Base-by-base conservation (phyloP, 2,797 vertebrate species). In the Lates japonicus region DNA sequence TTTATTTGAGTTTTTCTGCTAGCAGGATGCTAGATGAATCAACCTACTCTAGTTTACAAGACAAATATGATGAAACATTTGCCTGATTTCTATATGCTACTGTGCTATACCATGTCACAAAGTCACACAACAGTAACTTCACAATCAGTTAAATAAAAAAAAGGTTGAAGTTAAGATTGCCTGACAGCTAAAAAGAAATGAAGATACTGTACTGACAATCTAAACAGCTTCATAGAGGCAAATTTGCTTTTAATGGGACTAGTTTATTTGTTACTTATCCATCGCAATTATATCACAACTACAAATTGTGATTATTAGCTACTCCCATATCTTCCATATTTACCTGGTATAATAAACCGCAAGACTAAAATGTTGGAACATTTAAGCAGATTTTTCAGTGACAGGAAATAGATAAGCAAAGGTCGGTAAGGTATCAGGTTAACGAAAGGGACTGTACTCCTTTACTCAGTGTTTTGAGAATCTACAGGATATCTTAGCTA, bases 1-100 rank as follows among this genome's bases (percentile, higher is more conserved):
- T 66, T 49, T 55, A 44, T n/a, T 60, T 61, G 51, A 4, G 17
- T 39, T 71, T 74, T 25, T 42, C 58, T 20, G 62, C 73, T 62
- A 63, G 42, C 59, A 20, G 20, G 3, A 17, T 59, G 63, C 16
- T 12, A 9, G 10, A 67, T 69, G 41, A 51, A 62, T 48, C 25
- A 22, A 25, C 62, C 59, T 7, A 1, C 22, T 46, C 9, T 7
- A n/a, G 4, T 7, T 14, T 22, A 22, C 9, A 22, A 63, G 31
- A 65, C 12, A 37, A 54, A 73, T 42, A 33, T 29, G 12, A 42
- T 60, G 29, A 60, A 16, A 20, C 11, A 59, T 54, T 55, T 65
- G 39, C 39, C 1, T n/a, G n/a, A n/a, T 2, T 46, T 3, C 37
- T 60, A 9, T 25, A 54, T n/a, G 8, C 3, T 39, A 19, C 35